Percentiles rank a stretch among this genome's conserved stretches.
These are phyloP conservation scores for Halocynthia roretzi DNA, from an alignment of 23 tunicate genomes.

Conservation along the genomic window DNA sequence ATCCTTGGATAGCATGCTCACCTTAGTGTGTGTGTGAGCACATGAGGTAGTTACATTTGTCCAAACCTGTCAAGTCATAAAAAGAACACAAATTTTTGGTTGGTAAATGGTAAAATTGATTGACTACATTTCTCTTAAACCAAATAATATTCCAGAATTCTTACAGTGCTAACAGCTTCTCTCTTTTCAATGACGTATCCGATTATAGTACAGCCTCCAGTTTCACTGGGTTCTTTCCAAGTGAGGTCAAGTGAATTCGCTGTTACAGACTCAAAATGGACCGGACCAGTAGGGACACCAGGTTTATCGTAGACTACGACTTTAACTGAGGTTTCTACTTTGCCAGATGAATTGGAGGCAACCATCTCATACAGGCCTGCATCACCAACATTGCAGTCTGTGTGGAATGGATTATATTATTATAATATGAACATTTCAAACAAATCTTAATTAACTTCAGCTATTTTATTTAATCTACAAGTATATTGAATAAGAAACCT, in stretches of 20 bases:
- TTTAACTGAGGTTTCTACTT: slow-evolving; percentile 38
- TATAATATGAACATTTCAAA: background rate
- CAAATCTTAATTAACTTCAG: slow-evolving; percentile 6
- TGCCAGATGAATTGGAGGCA: slow-evolving; percentile 35
- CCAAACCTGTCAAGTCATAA: slow-evolving; percentile 50
- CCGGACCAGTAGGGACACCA: slow-evolving; percentile 78
- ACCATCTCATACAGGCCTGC: slow-evolving; percentile 68
- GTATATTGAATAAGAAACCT: slow-evolving; percentile 37
- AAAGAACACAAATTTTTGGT: background rate
- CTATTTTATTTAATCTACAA: background rate
- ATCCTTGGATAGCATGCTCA: slow-evolving; percentile 38
- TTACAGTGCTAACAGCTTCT: slow-evolving; percentile 79
- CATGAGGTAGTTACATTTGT: slow-evolving; percentile 69
- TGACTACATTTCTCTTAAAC: background rate
- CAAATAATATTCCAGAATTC: slow-evolving; percentile 2
- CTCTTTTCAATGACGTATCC: slow-evolving; percentile 90
- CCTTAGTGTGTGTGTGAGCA: slow-evolving; percentile 66
- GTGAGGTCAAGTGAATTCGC: slow-evolving; percentile 52
- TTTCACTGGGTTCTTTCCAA: slow-evolving; percentile 58
- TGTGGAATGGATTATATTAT: background rate
- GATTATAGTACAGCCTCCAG: slow-evolving; percentile 65
- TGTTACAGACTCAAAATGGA: slow-evolving; percentile 54
- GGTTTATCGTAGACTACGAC: slow-evolving; percentile 93
- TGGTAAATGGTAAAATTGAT: background rate
- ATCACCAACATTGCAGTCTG: slow-evolving; percentile 86